phyloP scores from a whole-genome alignment of 53 echinoderm and acorn worm species.

The Arbacia lixula region DNA sequence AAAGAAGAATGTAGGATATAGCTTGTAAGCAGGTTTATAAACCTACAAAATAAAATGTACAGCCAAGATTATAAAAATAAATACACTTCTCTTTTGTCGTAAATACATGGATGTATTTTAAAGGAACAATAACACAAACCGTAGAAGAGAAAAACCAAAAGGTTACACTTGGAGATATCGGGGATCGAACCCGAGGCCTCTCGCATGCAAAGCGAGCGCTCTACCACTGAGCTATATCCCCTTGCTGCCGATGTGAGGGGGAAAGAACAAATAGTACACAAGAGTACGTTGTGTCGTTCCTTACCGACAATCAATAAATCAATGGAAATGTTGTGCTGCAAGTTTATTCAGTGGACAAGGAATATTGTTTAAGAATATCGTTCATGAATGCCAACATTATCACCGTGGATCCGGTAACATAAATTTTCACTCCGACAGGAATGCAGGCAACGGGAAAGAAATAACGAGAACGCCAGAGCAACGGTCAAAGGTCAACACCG shows the following conservation, averaged over 20 bases:
- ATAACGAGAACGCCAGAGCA: too few relatives aligned
- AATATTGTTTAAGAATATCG: not conserved
- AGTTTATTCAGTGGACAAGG: not conserved
- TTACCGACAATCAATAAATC: too few relatives aligned
- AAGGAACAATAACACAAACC: not conserved
- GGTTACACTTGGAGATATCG: conserved; percentile 23
- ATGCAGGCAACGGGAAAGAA: too few relatives aligned
- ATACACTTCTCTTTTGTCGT: not conserved
- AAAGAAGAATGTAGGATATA: too few relatives aligned
- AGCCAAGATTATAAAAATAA: not conserved
- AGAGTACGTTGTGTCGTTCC: too few relatives aligned
- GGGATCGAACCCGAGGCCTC: conserved; percentile 57
- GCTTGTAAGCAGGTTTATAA: too few relatives aligned
- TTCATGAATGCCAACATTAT: not conserved
- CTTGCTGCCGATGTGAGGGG: not conserved
- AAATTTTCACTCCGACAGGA: too few relatives aligned
- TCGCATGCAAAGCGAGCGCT: conserved; percentile 59
- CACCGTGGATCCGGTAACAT: too few relatives aligned
- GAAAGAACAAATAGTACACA: too few relatives aligned
- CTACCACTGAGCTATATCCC: conserved; percentile 56
- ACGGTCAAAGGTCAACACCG: conserved; percentile 48
- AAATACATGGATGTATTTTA: not conserved
- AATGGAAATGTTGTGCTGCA: not conserved
- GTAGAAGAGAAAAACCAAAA: not conserved
- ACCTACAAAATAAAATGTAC: too few relatives aligned